Evolutionary conservation across 2,113 vertebrate genomes (phyloP), one percentile per base, ranked within the genome.

Genomic region (Corythaeola cristata): DNA sequence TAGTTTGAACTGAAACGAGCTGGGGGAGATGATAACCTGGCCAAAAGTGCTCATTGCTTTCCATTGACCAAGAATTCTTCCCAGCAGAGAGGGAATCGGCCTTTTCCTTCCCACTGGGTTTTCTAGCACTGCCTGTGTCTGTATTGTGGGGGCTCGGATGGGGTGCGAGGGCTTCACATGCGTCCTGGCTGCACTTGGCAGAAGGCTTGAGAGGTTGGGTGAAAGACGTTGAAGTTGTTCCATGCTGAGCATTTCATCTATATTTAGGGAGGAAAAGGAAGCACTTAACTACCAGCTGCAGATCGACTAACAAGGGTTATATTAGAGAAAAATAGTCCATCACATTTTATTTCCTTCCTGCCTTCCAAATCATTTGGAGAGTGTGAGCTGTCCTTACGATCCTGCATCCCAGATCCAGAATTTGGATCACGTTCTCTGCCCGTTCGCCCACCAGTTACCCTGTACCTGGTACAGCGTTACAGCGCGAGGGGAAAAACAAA

Each of bases 261-360:
- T 96, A 95, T 97, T 96, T 96, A 97, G 96, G 89, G 94, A 97
- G 91, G 89, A 91, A 92, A 45, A 96, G 94, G 96, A 97, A 96
- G 93, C 96, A 96, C 96, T 96, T 95, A 68, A 85, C 23, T 89
- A 37, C 91, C 96, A 96, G 96, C 96, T 95, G 96, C 93, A 91
- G 71, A 76, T 91, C 8, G 15, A 58, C 85, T 85, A 66, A 86
- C 76, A 47, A 75, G 92, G 85, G 85, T 41, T 63, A 35, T 30
- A 74, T 69, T 66, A 83, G 76, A 78, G 56, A 89, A 95, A 90
- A 55, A 77, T 73, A 77, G 85, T 53, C 90, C 79, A 37, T 59
- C 37, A 17, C 16, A 1, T 32, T 63, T n/a, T 62, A 9, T 68
- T 93, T 94, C 79, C 93, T 94, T 96, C 95, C 85, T 94, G 88